Evolutionary conservation across 92 coral and sea anemone genomes (phyloP).

Genomic region (Galaxea fascicularis): DNA sequence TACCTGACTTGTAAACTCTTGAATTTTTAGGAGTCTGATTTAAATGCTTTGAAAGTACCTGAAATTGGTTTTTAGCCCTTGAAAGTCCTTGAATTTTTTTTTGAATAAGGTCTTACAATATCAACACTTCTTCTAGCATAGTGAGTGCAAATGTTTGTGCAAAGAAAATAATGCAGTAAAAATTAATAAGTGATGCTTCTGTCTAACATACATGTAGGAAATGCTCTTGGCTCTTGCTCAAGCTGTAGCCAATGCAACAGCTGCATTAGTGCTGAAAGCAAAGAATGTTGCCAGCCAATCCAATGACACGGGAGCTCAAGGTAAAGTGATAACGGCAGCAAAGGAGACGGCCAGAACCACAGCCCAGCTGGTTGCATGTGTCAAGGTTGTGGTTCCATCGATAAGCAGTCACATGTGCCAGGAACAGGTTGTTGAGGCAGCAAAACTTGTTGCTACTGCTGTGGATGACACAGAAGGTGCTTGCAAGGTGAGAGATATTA

Average conservation of each 20-base stretch:
- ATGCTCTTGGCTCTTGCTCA: constrained; percentile 96
- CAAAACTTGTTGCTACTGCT: constrained; percentile 97
- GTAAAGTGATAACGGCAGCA: constrained; percentile 95
- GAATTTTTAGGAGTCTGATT: too few relatives aligned
- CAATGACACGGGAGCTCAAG: constrained; percentile 86
- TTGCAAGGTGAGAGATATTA: constrained; percentile 78
- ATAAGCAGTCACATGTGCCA: constrained; percentile 98
- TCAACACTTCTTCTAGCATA: too few relatives aligned
- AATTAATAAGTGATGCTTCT: background rate
- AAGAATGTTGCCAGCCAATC: constrained; percentile 97
- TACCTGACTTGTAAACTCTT: too few relatives aligned
- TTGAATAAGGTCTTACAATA: too few relatives aligned
- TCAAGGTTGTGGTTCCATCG: constrained; percentile 95
- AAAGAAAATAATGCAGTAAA: too few relatives aligned
- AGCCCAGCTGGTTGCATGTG: constrained; percentile 98
- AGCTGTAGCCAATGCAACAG: constrained; percentile 99
- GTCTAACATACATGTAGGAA: constrained; percentile 75
- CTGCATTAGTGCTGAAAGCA: constrained; percentile 92
- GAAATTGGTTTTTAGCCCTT: too few relatives aligned
- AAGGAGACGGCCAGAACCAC: constrained; percentile 99
- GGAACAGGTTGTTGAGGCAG: constrained; percentile 97
- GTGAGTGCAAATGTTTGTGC: too few relatives aligned
- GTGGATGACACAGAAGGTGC: constrained; percentile 98
- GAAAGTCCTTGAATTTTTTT: too few relatives aligned
- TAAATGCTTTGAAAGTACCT: too few relatives aligned